These are phyloP conservation scores for Lypha dubia DNA, from an alignment of 2,888 invertebrate genomes.

Conservation along the genomic window DNA sequence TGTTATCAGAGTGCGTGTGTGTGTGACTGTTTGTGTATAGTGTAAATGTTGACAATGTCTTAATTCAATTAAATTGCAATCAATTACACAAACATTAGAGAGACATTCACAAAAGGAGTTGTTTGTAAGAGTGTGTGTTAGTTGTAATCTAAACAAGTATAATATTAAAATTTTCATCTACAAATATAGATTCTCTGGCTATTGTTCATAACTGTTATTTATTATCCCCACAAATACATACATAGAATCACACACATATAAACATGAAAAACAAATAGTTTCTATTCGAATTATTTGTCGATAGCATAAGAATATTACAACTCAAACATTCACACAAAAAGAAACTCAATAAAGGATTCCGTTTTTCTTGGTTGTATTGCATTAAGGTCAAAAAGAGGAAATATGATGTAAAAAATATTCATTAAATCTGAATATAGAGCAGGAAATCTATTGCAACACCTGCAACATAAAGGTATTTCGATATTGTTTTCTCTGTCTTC, in stretches of 20 bases:
- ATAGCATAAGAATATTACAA: neutral
- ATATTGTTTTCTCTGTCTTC: no score
- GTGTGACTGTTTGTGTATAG: neutral
- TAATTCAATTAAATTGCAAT: constrained; percentile 63
- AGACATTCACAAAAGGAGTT: constrained; percentile 1
- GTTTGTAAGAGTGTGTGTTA: neutral
- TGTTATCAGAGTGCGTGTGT: no score
- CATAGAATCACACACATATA: neutral
- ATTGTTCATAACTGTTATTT: neutral
- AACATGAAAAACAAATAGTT: constrained; percentile 6
- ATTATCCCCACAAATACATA: neutral
- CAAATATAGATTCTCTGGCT: neutral
- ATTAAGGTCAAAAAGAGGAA: neutral
- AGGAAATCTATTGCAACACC: neutral
- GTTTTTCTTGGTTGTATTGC: neutral
- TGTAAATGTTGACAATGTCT: constrained; percentile 46
- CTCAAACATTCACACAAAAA: neutral
- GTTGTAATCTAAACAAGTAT: neutral
- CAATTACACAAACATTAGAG: constrained; percentile 46
- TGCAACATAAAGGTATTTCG: no score
- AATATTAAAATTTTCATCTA: neutral
- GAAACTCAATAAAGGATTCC: neutral
- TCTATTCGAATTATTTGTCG: neutral
- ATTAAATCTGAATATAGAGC: neutral
- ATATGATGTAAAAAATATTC: neutral